phyloP scores from a whole-genome alignment of 1,140 invertebrate genomes.

The Phocides pigmalion region DNA sequence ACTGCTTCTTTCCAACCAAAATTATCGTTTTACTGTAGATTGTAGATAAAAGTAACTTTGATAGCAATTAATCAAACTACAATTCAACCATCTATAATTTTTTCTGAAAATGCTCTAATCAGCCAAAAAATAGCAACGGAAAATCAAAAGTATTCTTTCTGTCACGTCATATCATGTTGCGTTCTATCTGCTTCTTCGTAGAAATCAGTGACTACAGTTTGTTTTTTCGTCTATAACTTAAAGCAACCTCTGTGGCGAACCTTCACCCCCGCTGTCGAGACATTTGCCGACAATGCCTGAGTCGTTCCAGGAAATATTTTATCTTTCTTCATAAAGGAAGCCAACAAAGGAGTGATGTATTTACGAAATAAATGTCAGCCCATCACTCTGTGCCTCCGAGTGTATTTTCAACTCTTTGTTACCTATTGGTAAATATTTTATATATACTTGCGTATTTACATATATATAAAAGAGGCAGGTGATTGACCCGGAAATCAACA shows the following conservation, averaged over 20 bases:
- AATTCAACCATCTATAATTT: too few species aligned
- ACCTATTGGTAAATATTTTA: conserved; percentile 35
- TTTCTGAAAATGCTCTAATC: too few species aligned
- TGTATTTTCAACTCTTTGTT: conserved; percentile 43
- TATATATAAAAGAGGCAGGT: background rate
- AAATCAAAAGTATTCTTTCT: too few species aligned
- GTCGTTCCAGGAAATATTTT: conserved; percentile 73
- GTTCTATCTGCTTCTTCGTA: too few species aligned
- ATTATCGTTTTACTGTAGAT: too few species aligned
- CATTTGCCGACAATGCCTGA: conserved; percentile 67
- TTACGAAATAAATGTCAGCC: conserved; percentile 75
- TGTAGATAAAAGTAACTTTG: too few species aligned
- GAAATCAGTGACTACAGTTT: background rate
- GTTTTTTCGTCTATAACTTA: background rate
- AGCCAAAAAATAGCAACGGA: too few species aligned
- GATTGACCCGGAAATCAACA: too few species aligned
- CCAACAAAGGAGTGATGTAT: conserved; percentile 73
- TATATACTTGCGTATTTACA: background rate
- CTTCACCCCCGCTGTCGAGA: conserved; percentile 44
- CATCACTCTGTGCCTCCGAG: conserved; percentile 62
- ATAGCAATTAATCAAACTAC: too few species aligned
- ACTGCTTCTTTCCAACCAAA: too few species aligned
- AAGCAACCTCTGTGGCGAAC: conserved; percentile 35
- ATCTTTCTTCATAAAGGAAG: conserved; percentile 77
- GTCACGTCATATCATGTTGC: too few species aligned